Base-by-base conservation (phyloP, 2,113 vertebrate species). In the Butastur rufipennis region DNA sequence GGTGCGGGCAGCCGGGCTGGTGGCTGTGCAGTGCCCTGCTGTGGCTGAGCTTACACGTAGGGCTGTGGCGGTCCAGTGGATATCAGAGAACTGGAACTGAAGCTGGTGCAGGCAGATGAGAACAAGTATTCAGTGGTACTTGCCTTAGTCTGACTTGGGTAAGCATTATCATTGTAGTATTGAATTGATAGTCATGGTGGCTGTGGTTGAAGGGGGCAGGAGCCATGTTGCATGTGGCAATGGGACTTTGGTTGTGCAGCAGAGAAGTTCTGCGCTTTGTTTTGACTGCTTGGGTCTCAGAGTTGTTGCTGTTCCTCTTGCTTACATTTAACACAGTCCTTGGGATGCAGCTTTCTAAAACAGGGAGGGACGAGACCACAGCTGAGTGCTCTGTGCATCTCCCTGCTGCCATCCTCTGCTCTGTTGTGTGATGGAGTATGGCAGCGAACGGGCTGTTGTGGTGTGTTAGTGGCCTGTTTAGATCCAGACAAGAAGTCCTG, bases 341-440 rank as follows among this genome's bases (percentile, higher is more conserved):
- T 13, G 36, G 25, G 48, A 1, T 21, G 31, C 29, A n/a, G 59
- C 13, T 75, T 21, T 19, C 52, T 23, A 3, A 2, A 23, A 5
- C 7, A 3, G 27, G 11, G n/a, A 13, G n/a, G 81, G 45, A 56
- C 3, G 34, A 2, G 34, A 21, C 21, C 15, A 10, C 17, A 16
- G 36, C 22, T 0, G 0, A 34, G 11, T 0, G 13, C n/a, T 22
- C 56, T 1, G 0, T 15, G n/a, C 21, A 1, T 8, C 67, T 18
- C 19, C 26, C 32, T 65, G 52, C 45, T n/a, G 62, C 38, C 5
- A 6, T 29, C 52, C 42, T 74, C 45, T 4, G 73, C 70, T 11
- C 23, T 2, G 43, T 19, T 2, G 4, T 1, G 52, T 6, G 53
- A 47, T 6, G 34, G 26, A 18, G 40, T 4, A 3, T 3, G 13